Evolutionary conservation across 2,888 invertebrate species (phyloP).

Genomic region (Cephalotes varians): DNA sequence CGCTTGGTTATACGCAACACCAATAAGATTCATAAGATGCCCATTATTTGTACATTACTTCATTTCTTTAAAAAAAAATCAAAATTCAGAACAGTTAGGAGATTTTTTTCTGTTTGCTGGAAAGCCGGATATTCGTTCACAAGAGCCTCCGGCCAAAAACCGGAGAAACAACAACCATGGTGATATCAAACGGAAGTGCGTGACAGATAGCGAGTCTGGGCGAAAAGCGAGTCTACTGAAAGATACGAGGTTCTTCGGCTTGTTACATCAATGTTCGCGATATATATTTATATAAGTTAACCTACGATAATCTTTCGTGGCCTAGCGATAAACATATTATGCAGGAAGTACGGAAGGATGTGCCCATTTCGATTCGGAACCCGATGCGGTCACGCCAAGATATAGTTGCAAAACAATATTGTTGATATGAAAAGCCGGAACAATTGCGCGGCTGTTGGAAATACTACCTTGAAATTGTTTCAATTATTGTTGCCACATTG

Average conservation of each 20-base stretch:
- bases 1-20: too few species aligned
- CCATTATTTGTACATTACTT: too few species aligned
- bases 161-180: too few species aligned
- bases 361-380: conserved; percentile 31
- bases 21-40: too few species aligned
- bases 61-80: too few species aligned
- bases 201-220: conserved; percentile 12
- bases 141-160: too few species aligned
- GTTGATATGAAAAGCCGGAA: neutral
- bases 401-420: conserved; percentile 14
- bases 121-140: too few species aligned
- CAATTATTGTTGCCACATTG: neutral
- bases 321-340: conserved; percentile 43
- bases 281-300: neutral
- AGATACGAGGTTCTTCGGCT: conserved; percentile 24
- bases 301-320: conserved; percentile 37
- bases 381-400: conserved; percentile 14
- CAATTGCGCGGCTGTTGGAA: neutral
- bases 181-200: conserved; percentile 42
- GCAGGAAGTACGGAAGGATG: conserved; percentile 48
- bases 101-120: too few species aligned
- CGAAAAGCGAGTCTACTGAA: conserved; percentile 18
- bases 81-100: too few species aligned
- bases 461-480: neutral
- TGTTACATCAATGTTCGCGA: conserved; percentile 32